Evolutionary conservation across 2,113 vertebrate genomes (phyloP).

Genomic region (Aythya baeri): DNA sequence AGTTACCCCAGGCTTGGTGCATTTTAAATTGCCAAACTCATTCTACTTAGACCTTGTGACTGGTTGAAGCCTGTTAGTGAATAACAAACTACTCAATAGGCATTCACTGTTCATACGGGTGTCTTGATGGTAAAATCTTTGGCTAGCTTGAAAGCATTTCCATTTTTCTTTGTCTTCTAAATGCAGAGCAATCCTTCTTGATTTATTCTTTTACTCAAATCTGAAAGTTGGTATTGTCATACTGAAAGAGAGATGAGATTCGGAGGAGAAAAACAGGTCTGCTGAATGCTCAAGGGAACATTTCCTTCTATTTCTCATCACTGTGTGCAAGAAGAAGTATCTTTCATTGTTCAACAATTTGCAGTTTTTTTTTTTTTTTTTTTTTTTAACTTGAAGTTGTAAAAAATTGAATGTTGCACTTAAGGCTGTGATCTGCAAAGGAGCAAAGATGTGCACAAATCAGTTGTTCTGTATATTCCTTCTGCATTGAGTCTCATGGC

Average conservation of each 20-base stretch:
- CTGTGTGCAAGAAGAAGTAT: not conserved
- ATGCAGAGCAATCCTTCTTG: not conserved
- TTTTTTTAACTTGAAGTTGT: not conserved
- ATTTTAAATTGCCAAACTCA: not conserved
- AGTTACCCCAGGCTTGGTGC: not conserved
- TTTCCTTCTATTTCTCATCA: not conserved
- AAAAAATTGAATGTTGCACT: not conserved
- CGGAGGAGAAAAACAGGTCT: not conserved
- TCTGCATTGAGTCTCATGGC: not conserved
- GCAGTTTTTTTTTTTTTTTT: not conserved
- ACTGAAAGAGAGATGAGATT: not conserved
- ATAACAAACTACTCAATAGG: not conserved
- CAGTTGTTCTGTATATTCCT: not conserved
- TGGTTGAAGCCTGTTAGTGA: not conserved
- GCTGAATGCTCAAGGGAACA: not conserved
- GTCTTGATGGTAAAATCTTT: not conserved
- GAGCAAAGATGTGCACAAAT: not conserved
- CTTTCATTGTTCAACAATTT: not conserved
- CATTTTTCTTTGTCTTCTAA: not conserved
- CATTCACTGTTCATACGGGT: not conserved
- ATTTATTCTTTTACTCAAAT: conserved; percentile 1
- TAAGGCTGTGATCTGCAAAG: not conserved
- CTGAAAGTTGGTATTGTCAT: not conserved
- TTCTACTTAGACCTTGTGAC: not conserved
- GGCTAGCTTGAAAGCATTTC: not conserved